These are phyloP conservation scores for Porites cylindrica DNA, from an alignment of 92 coral and sea anemone genomes.

Conservation along the genomic window DNA sequence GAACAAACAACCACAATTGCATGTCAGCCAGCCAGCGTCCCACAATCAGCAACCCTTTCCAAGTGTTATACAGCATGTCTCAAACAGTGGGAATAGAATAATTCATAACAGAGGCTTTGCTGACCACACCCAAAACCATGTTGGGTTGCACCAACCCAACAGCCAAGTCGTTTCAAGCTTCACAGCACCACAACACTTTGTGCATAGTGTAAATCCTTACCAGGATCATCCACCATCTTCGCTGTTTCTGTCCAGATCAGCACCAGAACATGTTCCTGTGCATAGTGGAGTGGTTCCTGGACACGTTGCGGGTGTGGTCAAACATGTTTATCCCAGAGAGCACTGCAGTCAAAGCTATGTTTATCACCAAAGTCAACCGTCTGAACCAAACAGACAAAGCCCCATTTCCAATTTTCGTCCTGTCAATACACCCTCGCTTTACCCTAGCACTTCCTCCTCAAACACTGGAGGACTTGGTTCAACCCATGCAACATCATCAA, in stretches of 20 bases:
- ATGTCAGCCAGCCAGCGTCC: constrained; percentile 23
- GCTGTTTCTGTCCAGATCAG: constrained; percentile 25
- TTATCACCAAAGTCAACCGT: constrained; percentile 14
- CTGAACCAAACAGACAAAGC: constrained; percentile 30
- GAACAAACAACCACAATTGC: constrained; percentile 10
- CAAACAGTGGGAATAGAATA: background rate
- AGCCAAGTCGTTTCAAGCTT: constrained; percentile 17
- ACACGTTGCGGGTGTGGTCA: constrained; percentile 3
- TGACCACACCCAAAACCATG: constrained; percentile 24
- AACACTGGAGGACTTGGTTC: constrained; percentile 22
- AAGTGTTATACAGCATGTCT: constrained; percentile 4
- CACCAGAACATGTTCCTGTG: constrained; percentile 35
- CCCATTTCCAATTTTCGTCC: constrained; percentile 24
- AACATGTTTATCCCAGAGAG: constrained; percentile 29
- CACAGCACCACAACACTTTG: constrained; percentile 24
- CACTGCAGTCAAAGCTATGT: constrained; percentile 31
- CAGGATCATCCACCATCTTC: constrained; percentile 28
- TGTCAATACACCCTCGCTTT: constrained; percentile 25
- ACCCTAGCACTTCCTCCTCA: constrained; percentile 5
- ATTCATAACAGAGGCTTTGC: constrained; percentile 13
- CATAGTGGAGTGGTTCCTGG: constrained; percentile 33
- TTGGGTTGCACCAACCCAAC: constrained; percentile 26
- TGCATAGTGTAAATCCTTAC: constrained; percentile 6
- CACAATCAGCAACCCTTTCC: constrained; percentile 15
- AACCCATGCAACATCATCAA: constrained; percentile 14